Evolutionary conservation across 1,140 invertebrate species (phyloP).

Genomic region (Drosophila kurseongensis): DNA sequence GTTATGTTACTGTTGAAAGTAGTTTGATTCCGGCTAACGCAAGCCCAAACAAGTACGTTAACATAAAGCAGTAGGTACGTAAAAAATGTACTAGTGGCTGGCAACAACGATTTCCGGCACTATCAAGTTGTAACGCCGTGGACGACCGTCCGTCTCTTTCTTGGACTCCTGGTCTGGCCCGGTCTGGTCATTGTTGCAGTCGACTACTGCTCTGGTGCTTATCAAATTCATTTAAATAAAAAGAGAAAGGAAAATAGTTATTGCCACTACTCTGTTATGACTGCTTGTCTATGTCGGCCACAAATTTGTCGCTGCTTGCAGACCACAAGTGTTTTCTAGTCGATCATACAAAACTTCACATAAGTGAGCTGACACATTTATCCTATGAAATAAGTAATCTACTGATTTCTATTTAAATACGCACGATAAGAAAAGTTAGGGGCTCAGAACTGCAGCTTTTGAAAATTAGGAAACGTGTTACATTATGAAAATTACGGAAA

Average conservation of each 20-base stretch:
- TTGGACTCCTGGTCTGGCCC: slow-evolving; percentile 1
- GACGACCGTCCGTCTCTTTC: slow-evolving; percentile 3
- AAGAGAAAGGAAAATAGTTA: slow-evolving; percentile 47
- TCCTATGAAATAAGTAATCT: too few relatives aligned
- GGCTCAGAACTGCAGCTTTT: too few relatives aligned
- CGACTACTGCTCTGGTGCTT: slow-evolving; percentile 34
- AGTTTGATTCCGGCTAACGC: slow-evolving; percentile 12
- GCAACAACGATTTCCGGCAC: slow-evolving; percentile 48
- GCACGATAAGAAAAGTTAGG: too few relatives aligned
- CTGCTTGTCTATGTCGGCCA: slow-evolving; percentile 11
- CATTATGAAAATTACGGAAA: too few relatives aligned
- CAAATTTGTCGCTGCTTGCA: slow-evolving; percentile 22
- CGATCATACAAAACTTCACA: too few relatives aligned
- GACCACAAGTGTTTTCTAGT: neutral
- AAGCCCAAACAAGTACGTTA: slow-evolving; percentile 18
- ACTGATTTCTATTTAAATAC: too few relatives aligned
- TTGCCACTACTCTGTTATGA: slow-evolving; percentile 37
- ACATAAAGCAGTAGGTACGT: slow-evolving; percentile 18
- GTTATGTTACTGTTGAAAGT: slow-evolving; percentile 4
- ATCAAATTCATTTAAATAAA: slow-evolving; percentile 52
- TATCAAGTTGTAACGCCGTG: slow-evolving; percentile 23
- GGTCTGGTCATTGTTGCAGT: slow-evolving; percentile 43
- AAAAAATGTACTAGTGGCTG: neutral
- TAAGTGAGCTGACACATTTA: too few relatives aligned
- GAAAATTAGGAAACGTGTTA: too few relatives aligned